Evolutionary conservation across 2,113 vertebrate genomes (phyloP).

Genomic region (Rousettus leschenaultii): DNA sequence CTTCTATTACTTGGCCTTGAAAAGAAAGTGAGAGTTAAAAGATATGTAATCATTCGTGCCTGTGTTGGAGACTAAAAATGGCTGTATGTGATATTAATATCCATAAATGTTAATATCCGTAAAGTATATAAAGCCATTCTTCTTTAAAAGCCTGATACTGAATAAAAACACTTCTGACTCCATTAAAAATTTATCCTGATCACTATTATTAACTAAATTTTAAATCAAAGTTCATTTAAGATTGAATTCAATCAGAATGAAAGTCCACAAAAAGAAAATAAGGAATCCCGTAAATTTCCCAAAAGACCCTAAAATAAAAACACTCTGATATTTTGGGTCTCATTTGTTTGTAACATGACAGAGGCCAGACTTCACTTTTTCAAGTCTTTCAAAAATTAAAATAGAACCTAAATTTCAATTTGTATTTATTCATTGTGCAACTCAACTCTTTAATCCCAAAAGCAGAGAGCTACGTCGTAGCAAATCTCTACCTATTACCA

Average conservation of each 20-base stretch:
- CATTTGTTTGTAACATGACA: background rate
- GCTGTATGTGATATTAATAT: background rate
- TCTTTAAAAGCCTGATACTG: background rate
- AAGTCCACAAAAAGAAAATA: conserved; percentile 55
- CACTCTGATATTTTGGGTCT: background rate
- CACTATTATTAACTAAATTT: conserved; percentile 36
- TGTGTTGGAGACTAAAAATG: conserved; percentile 23
- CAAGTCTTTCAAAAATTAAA: conserved; percentile 35
- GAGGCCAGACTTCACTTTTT: conserved; percentile 32
- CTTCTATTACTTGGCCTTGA: conserved; percentile 54
- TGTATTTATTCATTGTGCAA: background rate
- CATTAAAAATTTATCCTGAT: background rate
- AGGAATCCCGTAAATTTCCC: background rate
- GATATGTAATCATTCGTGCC: background rate
- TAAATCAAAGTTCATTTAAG: conserved; percentile 27
- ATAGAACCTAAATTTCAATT: conserved; percentile 6
- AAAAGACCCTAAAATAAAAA: conserved; percentile 24
- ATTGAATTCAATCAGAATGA: conserved; percentile 39
- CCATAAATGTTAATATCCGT: conserved; percentile 34
- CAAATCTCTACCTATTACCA: background rate
- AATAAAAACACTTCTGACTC: conserved; percentile 39
- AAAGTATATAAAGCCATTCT: background rate
- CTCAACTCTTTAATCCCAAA: background rate
- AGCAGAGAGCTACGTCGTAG: background rate
- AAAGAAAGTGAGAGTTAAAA: conserved; percentile 40